These are phyloP conservation scores for Cacatua alba DNA, from an alignment of 2,113 vertebrate genomes.

Conservation along the genomic window DNA sequence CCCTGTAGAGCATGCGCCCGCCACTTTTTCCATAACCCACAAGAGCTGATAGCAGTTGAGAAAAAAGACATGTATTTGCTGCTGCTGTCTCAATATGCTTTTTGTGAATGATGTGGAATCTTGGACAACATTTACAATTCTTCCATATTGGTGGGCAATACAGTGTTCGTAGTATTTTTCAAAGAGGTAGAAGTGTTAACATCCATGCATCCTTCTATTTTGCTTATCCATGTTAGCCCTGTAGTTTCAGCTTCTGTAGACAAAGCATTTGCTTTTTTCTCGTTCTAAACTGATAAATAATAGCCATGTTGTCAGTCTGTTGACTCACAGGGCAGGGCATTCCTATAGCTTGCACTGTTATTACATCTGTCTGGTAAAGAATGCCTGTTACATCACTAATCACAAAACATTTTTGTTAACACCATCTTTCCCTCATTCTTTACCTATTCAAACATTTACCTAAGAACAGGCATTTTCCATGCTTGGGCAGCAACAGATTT, in stretches of 20 bases:
- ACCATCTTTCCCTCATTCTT: background rate
- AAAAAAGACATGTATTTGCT: background rate
- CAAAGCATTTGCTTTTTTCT: background rate
- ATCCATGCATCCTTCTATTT: background rate
- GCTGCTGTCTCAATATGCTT: background rate
- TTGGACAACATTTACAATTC: background rate
- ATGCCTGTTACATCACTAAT: background rate
- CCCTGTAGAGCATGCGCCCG: background rate
- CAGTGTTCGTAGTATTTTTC: background rate
- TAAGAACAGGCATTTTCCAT: conserved; percentile 23
- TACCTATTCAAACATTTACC: conserved; percentile 33
- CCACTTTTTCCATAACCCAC: background rate
- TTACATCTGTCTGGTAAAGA: conserved; percentile 11
- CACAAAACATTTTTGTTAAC: background rate
- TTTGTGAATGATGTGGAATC: background rate
- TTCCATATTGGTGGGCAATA: background rate
- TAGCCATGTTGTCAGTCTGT: background rate
- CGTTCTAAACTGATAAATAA: background rate
- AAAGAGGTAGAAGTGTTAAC: background rate
- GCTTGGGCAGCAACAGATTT: background rate
- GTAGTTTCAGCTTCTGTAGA: background rate
- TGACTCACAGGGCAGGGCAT: conserved; percentile 23
- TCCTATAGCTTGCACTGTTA: background rate
- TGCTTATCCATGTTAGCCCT: background rate
- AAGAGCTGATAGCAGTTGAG: background rate